A percentile compares a stretch with the other conserved stretches of the same genome.
phyloP scores from a whole-genome alignment of 2,797 vertebrate species.

The Dendrocincla tyrannina region DNA sequence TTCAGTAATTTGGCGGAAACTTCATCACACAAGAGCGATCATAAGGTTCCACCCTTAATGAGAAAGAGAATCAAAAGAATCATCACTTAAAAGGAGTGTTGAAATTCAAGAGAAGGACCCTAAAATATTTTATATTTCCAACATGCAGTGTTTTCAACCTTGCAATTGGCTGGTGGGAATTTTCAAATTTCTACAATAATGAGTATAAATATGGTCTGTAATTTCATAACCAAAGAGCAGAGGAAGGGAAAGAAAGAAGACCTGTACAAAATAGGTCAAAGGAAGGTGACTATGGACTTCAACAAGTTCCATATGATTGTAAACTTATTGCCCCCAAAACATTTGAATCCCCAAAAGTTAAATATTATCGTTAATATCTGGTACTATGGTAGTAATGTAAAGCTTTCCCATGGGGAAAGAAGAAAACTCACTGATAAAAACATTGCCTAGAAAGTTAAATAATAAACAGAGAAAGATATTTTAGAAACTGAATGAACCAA shows the following conservation, averaged over 20 bases:
- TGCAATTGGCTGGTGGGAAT: not conserved
- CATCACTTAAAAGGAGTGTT: not conserved
- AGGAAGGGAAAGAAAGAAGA: not conserved
- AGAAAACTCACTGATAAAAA: accelerated
- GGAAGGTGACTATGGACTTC: not conserved
- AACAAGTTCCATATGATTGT: not conserved
- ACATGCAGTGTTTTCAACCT: not conserved
- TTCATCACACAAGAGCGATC: not conserved
- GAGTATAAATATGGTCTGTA: not conserved
- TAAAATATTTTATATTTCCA: not conserved
- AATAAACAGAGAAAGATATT: not conserved
- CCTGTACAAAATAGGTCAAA: not conserved
- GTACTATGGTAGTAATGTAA: not conserved
- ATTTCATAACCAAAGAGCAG: not conserved
- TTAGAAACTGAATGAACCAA: not conserved
- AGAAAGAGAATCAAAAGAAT: not conserved
- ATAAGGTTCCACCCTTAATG: not conserved
- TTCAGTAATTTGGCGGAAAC: slow-evolving; percentile 22
- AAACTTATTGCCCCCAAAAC: not conserved
- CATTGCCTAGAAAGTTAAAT: not conserved
- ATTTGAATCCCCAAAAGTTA: not conserved
- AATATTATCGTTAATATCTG: not conserved
- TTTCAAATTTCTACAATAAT: not conserved
- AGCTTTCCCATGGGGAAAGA: not conserved
- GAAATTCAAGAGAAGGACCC: not conserved